These are phyloP conservation scores for Macaria notata DNA, from an alignment of 2,888 invertebrate genomes.

Conservation along the genomic window DNA sequence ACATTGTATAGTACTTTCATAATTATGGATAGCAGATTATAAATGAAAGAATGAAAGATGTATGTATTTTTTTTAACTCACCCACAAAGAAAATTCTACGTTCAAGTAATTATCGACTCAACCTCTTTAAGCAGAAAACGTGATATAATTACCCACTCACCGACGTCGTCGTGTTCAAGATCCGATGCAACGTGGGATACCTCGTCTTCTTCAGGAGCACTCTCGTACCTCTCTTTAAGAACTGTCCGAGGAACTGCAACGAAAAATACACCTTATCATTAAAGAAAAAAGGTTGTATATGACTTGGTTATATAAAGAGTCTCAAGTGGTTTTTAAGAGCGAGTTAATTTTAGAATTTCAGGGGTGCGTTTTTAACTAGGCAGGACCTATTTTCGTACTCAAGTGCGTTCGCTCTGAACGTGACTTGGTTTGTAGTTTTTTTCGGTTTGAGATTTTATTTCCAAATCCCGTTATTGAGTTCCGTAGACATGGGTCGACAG, in stretches of 20 bases:
- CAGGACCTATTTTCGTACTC: slow-evolving; percentile 50
- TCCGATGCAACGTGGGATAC: slow-evolving; percentile 79
- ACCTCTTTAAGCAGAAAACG: too few species aligned
- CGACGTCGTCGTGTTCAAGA: slow-evolving; percentile 77
- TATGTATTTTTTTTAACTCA: too few species aligned
- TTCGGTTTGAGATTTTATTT: slow-evolving; percentile 35
- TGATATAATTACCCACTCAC: slow-evolving; percentile 62
- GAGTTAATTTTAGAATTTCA: slow-evolving; percentile 71
- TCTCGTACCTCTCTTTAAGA: slow-evolving; percentile 91
- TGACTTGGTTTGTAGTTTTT: slow-evolving; percentile 46
- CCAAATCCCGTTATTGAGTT: slow-evolving; percentile 39
- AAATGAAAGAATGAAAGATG: too few species aligned
- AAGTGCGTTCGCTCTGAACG: slow-evolving; percentile 48
- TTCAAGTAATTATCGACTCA: too few species aligned
- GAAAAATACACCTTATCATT: slow-evolving; percentile 50
- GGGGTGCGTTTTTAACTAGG: slow-evolving; percentile 53
- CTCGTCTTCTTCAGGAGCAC: slow-evolving; percentile 90
- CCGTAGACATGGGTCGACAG: slow-evolving; percentile 39
- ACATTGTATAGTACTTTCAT: too few species aligned
- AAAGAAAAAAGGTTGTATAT: slow-evolving; percentile 38
- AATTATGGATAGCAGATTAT: too few species aligned
- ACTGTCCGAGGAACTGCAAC: slow-evolving; percentile 91
- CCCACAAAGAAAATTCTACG: too few species aligned
- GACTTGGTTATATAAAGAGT: slow-evolving; percentile 1
- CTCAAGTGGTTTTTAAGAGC: slow-evolving; percentile 51